phyloP scores from a whole-genome alignment of 2,888 invertebrate genomes.

The Eupithecia exiguata region DNA sequence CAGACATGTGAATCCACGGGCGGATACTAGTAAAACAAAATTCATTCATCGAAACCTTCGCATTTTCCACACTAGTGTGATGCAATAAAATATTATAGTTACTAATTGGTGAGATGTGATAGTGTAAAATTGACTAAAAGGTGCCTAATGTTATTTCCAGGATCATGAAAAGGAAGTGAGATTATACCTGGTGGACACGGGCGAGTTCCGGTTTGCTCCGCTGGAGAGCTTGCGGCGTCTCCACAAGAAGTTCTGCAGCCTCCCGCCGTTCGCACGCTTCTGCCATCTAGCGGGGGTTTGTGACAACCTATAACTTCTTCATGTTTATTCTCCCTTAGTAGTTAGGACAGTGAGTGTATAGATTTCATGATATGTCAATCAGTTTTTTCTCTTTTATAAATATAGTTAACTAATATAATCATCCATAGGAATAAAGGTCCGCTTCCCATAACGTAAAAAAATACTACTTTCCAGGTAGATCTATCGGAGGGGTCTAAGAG shows the following conservation, averaged over 20 bases:
- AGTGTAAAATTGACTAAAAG: not conserved
- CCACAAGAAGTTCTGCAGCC: slow-evolving; percentile 53
- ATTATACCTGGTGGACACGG: slow-evolving; percentile 71
- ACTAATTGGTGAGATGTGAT: too few relatives aligned
- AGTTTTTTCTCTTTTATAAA: too few relatives aligned
- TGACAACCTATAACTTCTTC: slow-evolving; percentile 14
- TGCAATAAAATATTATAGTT: too few relatives aligned
- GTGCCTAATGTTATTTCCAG: slow-evolving; percentile 41
- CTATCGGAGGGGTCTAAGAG: slow-evolving; percentile 54
- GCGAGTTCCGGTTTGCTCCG: slow-evolving; percentile 56
- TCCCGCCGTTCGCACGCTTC: slow-evolving; percentile 69
- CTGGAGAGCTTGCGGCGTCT: slow-evolving; percentile 57
- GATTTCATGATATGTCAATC: too few relatives aligned
- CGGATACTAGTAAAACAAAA: too few relatives aligned
- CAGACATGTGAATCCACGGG: too few relatives aligned
- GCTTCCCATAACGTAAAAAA: not conserved
- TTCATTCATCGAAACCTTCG: too few relatives aligned
- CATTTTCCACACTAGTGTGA: too few relatives aligned
- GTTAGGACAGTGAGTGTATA: not conserved
- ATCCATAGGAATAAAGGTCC: not conserved
- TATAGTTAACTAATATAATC: too few relatives aligned
- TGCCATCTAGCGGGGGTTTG: slow-evolving; percentile 76
- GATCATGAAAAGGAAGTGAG: slow-evolving; percentile 53
- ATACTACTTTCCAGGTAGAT: slow-evolving; percentile 19
- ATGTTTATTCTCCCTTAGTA: not conserved